Evolutionary conservation across 2,888 invertebrate genomes (phyloP).

Genomic region (Tetropium fuscum): DNA sequence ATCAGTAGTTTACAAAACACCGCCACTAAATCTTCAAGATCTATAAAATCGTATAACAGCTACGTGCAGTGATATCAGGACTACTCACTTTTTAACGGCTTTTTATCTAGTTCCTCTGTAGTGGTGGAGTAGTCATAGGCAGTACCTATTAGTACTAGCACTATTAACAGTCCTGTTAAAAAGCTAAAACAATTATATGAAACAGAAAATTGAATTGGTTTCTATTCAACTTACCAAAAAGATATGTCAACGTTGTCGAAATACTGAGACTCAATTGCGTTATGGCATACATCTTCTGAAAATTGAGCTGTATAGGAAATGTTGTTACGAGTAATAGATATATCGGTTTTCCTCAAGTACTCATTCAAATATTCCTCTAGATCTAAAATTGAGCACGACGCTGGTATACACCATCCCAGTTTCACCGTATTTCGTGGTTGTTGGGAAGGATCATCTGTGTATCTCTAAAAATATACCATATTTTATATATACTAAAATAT

Average conservation of each 20-base stretch:
- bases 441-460: conserved; percentile 57
- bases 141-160: conserved; percentile 59
- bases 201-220: conserved; percentile 7
- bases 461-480: conserved; percentile 49
- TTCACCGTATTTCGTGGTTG: conserved; percentile 57
- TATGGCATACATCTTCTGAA: conserved; percentile 55
- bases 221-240: conserved; percentile 58
- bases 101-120: conserved; percentile 46
- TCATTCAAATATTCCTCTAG: conserved; percentile 55
- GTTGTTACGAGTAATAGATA: conserved; percentile 50
- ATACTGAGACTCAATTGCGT: conserved; percentile 48
- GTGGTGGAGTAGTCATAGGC: conserved; percentile 54
- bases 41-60: too few relatives aligned
- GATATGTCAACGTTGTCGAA: conserved; percentile 57
- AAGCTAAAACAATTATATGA: conserved; percentile 52
- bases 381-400: conserved; percentile 58
- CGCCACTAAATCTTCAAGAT: too few relatives aligned
- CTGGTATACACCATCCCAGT: conserved; percentile 62
- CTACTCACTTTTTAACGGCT: conserved; percentile 54
- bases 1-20: too few relatives aligned
- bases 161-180: conserved; percentile 53
- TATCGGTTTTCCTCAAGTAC: conserved; percentile 55
- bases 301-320: conserved; percentile 53
- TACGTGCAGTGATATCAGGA: conserved; percentile 15
- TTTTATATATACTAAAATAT: too few relatives aligned